Evolutionary conservation across 1,140 invertebrate genomes (phyloP).

Genomic region (Sarcophaga bullata): DNA sequence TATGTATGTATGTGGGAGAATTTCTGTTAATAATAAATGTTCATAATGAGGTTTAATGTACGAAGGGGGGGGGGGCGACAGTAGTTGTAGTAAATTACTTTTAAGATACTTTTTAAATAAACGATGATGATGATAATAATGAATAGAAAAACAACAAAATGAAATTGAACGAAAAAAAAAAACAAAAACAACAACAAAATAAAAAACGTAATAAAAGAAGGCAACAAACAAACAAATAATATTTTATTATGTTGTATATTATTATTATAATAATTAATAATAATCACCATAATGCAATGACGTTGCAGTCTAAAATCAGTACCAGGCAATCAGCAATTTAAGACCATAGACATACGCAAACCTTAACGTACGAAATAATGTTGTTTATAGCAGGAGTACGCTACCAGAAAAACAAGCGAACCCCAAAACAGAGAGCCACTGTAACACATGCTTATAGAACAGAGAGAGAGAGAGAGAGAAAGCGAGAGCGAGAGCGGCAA

Average conservation of each 20-base stretch:
- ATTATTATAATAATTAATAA: constrained; percentile 28
- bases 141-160: constrained; percentile 5
- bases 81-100: too few species aligned
- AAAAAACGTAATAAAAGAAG: background rate
- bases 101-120: too few species aligned
- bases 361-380: background rate
- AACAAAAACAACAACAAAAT: background rate
- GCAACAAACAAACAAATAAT: background rate
- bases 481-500: background rate
- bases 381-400: background rate
- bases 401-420: background rate
- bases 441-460: background rate
- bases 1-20: background rate
- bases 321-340: constrained; percentile 19
- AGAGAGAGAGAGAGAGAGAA: background rate
- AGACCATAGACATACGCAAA: background rate
- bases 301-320: constrained; percentile 36
- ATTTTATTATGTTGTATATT: constrained; percentile 22
- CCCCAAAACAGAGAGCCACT: too few species aligned
- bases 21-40: background rate
- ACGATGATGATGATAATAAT: constrained; percentile 33
- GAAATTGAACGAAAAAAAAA: background rate
- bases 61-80: too few species aligned
- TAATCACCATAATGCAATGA: constrained; percentile 36
- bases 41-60: too few species aligned